Base-by-base conservation (phyloP, 2,797 vertebrate species). In the Etheostoma perlongum region DNA sequence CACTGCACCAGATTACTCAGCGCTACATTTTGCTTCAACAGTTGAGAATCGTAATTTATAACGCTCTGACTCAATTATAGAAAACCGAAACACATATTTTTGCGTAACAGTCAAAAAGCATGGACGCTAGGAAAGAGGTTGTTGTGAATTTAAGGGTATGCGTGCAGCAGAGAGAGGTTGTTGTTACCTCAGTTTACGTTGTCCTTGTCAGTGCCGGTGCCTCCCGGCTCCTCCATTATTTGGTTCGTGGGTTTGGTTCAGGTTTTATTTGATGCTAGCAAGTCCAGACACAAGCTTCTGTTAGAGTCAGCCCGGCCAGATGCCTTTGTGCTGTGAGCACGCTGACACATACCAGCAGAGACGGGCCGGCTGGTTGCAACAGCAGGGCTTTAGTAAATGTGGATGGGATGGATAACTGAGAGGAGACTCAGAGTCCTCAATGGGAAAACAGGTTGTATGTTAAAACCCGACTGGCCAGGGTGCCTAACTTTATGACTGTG, bases 1-100 rank as follows among this genome's bases (percentile, higher is more conserved):
- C 92, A 94, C 84, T 94, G 93, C 94, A 93, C 89, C 91, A 94
- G 85, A 92, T 91, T 90, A 88, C 92, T 94, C 86, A 85, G 84
- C 47, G 74, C 78, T 88, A 79, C 69, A 80, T 88, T 92, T 89
- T 82, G 85, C 86, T 86, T 89, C 74, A 83, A 67, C 85, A 88
- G 90, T 90, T 62, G 42, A 91, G 86, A 93, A 92, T 85, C 91
- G 67, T 90, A 82, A 95, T 93, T 92, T 83, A 79, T 81, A 90
- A 90, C 21, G 44, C 83, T 90, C 83, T 83, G 63, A 76, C 64
- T 84, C 74, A 79, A 85, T 93, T 92, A 91, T 81, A 83, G 92
- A 92, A 93, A 93, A 72, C 59, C 46, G 16, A 79, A 47, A 81
- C 83, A 85, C 79, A 79, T 74, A 68, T 78, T 85, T 91, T 87